Evolutionary conservation across 1,140 invertebrate species (phyloP).

Genomic region (Eumaeus atala): DNA sequence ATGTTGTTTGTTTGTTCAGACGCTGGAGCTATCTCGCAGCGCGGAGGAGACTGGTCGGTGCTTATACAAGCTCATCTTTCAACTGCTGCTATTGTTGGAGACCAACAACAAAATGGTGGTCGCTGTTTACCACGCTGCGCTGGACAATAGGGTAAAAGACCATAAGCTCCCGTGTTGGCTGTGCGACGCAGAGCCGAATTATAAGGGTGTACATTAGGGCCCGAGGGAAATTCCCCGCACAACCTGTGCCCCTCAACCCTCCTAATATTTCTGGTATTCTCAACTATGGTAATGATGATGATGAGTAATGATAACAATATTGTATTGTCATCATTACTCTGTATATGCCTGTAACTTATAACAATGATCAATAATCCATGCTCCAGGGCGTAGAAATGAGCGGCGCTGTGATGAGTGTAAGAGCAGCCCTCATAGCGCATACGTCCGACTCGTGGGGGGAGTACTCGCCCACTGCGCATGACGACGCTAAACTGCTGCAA

Average conservation of each 20-base stretch:
- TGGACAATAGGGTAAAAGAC: constrained; percentile 53
- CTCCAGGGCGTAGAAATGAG: constrained; percentile 59
- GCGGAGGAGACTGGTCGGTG: constrained; percentile 80
- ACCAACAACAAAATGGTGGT: constrained; percentile 92
- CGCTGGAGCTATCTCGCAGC: constrained; percentile 44
- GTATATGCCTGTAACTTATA: too few relatives aligned
- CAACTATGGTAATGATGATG: too few relatives aligned
- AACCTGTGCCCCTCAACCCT: too few relatives aligned
- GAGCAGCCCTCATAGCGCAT: constrained; percentile 37
- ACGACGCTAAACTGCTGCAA: constrained; percentile 42
- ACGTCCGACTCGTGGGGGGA: constrained; percentile 35
- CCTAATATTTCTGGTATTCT: too few relatives aligned
- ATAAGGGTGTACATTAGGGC: too few relatives aligned
- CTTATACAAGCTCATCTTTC: constrained; percentile 95
- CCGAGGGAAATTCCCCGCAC: too few relatives aligned
- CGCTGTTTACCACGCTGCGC: constrained; percentile 69
- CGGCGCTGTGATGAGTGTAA: constrained; percentile 41
- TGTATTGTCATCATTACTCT: too few relatives aligned
- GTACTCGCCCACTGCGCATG: constrained; percentile 38
- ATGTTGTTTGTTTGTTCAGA: too few relatives aligned
- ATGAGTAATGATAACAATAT: too few relatives aligned
- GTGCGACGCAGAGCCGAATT: too few relatives aligned
- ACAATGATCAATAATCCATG: neutral
- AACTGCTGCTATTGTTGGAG: constrained; percentile 91
- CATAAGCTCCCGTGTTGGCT: too few relatives aligned